phyloP scores from a whole-genome alignment of 2,888 invertebrate genomes.

The Brassicogethes aeneus region DNA sequence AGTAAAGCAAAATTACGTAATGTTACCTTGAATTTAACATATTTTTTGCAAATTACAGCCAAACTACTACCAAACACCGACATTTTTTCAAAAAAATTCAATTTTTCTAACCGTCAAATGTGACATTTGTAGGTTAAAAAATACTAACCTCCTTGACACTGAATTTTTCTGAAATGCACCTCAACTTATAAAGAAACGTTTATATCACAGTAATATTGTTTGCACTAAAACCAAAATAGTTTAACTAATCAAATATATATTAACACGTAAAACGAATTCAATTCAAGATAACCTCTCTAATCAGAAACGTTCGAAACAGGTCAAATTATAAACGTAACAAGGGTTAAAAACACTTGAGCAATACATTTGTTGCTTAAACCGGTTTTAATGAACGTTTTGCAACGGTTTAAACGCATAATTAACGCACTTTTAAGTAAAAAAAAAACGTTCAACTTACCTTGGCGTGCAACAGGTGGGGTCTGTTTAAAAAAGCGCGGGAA shows the following conservation, averaged over 20 bases:
- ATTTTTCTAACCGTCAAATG: not conserved
- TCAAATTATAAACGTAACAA: not conserved
- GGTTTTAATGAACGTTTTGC: no score
- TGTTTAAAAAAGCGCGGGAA: constrained; percentile 17
- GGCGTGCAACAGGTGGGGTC: constrained; percentile 18
- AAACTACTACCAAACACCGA: no score
- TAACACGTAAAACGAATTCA: not conserved
- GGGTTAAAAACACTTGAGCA: not conserved
- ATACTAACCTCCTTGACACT: constrained; percentile 9
- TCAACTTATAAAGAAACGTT: no score
- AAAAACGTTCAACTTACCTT: constrained; percentile 16
- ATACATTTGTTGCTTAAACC: not conserved
- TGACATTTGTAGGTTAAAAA: constrained; percentile 4
- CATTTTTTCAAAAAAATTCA: constrained; percentile 1
- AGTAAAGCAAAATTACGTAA: no score
- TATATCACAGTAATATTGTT: not conserved
- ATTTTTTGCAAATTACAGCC: no score
- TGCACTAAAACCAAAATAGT: not conserved
- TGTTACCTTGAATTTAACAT: no score
- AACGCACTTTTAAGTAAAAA: constrained; percentile 3
- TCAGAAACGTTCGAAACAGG: not conserved
- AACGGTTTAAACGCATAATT: no score
- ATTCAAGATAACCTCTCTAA: not conserved
- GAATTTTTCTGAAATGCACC: not conserved
- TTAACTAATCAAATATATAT: not conserved